A percentile compares a stretch with the other conserved stretches of the same genome.
These are phyloP conservation scores for Hyperoplus immaculatus DNA, from an alignment of 2,797 vertebrate species.

Conservation along the genomic window DNA sequence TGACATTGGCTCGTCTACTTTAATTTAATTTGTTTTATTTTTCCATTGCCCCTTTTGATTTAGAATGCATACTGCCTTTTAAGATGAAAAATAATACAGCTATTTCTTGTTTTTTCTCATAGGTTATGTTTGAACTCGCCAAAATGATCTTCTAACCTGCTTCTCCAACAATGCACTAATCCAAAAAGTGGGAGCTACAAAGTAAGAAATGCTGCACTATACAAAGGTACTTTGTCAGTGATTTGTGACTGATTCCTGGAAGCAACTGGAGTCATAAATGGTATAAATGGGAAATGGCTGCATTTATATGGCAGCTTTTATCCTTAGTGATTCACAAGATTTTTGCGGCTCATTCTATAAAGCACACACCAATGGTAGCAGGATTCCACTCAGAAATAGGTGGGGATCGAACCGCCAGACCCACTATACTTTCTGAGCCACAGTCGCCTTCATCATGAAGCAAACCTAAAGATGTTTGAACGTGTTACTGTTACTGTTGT, in stretches of 20 bases:
- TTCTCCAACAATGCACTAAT: constrained; percentile 11
- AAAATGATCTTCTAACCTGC: constrained; percentile 91
- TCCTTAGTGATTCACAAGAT: too few relatives aligned
- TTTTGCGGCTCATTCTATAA: too few relatives aligned
- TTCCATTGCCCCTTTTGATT: not conserved
- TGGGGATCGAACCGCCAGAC: too few relatives aligned
- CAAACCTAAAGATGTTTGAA: constrained; percentile 31
- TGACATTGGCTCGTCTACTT: not conserved
- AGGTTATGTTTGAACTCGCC: constrained; percentile 97
- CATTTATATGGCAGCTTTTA: too few relatives aligned
- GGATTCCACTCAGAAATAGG: too few relatives aligned
- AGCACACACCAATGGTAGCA: too few relatives aligned
- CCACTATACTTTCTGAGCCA: too few relatives aligned
- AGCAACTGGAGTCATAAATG: not conserved
- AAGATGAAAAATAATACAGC: not conserved
- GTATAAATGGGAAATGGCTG: too few relatives aligned
- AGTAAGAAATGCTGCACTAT: constrained; percentile 24
- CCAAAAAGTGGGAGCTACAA: constrained; percentile 8
- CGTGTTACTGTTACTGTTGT: constrained; percentile 32
- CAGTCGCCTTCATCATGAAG: not conserved
- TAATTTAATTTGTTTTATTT: not conserved
- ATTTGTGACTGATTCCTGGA: constrained; percentile 14
- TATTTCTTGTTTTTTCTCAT: constrained; percentile 56
- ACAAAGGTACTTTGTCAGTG: constrained; percentile 26
- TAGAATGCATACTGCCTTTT: not conserved